Conservation (phyloP, 2,113 vertebrate genomes). For the Brachyhypopomus gauderio region DNA sequence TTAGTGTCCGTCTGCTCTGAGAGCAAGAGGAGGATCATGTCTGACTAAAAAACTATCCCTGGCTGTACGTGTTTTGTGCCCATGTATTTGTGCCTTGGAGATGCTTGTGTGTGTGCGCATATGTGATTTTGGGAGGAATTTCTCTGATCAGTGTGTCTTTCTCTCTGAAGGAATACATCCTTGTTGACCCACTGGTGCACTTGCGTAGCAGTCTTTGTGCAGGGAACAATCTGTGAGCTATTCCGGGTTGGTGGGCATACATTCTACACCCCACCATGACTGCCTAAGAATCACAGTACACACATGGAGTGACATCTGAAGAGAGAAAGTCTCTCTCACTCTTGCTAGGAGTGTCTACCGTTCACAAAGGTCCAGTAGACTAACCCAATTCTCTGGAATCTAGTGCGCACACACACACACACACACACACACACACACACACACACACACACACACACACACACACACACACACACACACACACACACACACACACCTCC, state of each 20-base stretch:
- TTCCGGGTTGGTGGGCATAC: neutral
- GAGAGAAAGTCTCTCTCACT: too few relatives aligned
- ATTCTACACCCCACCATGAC: neutral
- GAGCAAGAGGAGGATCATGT: neutral
- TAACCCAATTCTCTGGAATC: neutral
- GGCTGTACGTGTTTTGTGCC: conserved; percentile 16
- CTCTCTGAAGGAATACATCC: neutral
- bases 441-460: neutral
- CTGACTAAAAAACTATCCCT: neutral
- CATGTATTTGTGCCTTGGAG: too few relatives aligned
- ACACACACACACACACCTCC: too few relatives aligned
- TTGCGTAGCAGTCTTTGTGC: neutral
- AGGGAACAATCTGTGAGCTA: neutral
- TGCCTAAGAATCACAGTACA: too few relatives aligned
- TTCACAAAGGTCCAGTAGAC: neutral
- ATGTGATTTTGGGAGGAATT: neutral
- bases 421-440: too few relatives aligned
- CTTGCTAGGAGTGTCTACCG: neutral
- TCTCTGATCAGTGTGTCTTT: neutral
- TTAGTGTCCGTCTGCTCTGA: neutral
- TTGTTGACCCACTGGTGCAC: neutral
- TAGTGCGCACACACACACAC: neutral
- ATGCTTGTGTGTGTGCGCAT: conserved; percentile 12
- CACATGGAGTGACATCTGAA: neutral
- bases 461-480: neutral